Conservation (phyloP, 2,888 invertebrate genomes). For the Lutraria lutraria region DNA sequence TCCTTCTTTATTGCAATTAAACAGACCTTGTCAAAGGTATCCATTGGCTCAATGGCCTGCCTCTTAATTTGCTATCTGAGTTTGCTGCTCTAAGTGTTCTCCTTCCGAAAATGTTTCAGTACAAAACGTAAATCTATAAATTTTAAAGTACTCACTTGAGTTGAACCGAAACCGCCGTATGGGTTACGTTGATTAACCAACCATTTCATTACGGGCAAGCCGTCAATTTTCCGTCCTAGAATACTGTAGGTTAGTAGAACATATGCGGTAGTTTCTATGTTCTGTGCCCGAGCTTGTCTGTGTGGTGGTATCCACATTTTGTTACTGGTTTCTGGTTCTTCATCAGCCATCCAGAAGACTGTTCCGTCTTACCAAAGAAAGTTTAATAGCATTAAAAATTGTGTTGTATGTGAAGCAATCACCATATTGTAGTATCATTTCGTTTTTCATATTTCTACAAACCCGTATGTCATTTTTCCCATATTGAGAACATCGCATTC, state of each 20-base stretch:
- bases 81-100: too few relatives aligned
- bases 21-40: too few relatives aligned
- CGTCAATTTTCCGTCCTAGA: slow-evolving; percentile 18
- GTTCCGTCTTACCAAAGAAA: neutral
- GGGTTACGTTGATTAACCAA: slow-evolving; percentile 60
- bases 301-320: slow-evolving; percentile 46
- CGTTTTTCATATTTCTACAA: too few relatives aligned
- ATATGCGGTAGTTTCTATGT: slow-evolving; percentile 62
- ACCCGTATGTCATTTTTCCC: too few relatives aligned
- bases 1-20: too few relatives aligned
- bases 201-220: slow-evolving; percentile 55
- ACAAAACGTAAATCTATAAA: too few relatives aligned
- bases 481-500: too few relatives aligned
- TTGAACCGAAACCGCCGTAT: slow-evolving; percentile 64
- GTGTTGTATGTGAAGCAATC: neutral
- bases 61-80: too few relatives aligned
- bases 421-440: neutral
- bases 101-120: too few relatives aligned
- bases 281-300: slow-evolving; percentile 42
- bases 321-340: slow-evolving; percentile 5
- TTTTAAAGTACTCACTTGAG: slow-evolving; percentile 51
- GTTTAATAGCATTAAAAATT: neutral
- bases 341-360: slow-evolving; percentile 28
- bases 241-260: slow-evolving; percentile 52
- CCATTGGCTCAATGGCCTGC: too few relatives aligned